phyloP scores from a whole-genome alignment of 2,888 invertebrate species.

The Pheosia tremula region DNA sequence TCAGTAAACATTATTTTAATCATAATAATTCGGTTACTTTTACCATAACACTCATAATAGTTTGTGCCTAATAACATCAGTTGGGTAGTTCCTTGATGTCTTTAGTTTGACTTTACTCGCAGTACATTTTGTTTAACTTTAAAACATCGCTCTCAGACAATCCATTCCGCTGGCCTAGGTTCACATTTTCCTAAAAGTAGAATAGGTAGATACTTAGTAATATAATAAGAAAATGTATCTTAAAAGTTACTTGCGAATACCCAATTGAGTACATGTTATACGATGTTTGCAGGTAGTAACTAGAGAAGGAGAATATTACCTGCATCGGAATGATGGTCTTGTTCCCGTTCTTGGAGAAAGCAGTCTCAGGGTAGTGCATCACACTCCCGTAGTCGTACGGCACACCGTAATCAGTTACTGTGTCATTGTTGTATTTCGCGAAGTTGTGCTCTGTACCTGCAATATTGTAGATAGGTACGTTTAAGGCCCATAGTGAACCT shows the following conservation, averaged over 20 bases:
- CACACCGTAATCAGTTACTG: constrained; percentile 87
- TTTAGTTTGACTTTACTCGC: constrained; percentile 45
- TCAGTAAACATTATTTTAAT: too few relatives aligned
- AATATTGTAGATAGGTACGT: constrained; percentile 8
- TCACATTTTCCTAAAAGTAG: constrained; percentile 62
- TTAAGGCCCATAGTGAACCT: too few relatives aligned
- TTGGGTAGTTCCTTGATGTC: constrained; percentile 22
- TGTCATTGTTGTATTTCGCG: constrained; percentile 86
- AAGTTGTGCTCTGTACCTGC: constrained; percentile 85
- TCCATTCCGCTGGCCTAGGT: constrained; percentile 69
- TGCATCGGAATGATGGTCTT: constrained; percentile 86
- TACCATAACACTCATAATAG: too few relatives aligned
- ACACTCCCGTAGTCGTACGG: constrained; percentile 89
- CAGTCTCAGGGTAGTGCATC: constrained; percentile 88
- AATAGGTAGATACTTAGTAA: too few relatives aligned
- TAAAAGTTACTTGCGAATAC: neutral
- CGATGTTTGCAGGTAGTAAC: neutral
- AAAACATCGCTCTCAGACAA: constrained; percentile 68
- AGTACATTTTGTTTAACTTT: constrained; percentile 76
- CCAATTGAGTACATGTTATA: neutral
- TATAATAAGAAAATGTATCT: too few relatives aligned
- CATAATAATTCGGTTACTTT: too few relatives aligned
- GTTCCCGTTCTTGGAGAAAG: constrained; percentile 88
- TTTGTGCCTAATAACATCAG: neutral
- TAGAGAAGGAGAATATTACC: constrained; percentile 48